A percentile compares a stretch with the other conserved stretches of the same genome.
phyloP scores from a whole-genome alignment of 2,888 invertebrate genomes.

The Trachelus tabidus region DNA sequence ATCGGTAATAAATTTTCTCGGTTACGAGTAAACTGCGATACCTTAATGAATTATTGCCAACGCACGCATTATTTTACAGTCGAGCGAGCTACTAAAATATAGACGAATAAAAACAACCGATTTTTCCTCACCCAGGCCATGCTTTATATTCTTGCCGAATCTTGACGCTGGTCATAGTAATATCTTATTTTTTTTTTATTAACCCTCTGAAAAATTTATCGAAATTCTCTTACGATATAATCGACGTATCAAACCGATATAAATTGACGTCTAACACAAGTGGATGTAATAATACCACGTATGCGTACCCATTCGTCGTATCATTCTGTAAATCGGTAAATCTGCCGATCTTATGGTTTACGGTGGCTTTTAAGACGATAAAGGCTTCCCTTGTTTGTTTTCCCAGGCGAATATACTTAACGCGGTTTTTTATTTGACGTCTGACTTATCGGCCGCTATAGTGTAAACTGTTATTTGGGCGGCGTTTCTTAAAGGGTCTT shows the following conservation, averaged over 20 bases:
- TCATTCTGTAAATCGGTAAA: background rate
- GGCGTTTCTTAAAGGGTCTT: slow-evolving; percentile 3
- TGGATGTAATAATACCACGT: background rate
- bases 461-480: slow-evolving; percentile 6
- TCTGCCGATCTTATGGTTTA: background rate
- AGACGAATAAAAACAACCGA: background rate
- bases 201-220: background rate
- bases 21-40: background rate
- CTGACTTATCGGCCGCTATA: background rate
- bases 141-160: background rate
- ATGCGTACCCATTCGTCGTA: background rate
- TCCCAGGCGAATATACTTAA: slow-evolving; percentile 2
- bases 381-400: background rate
- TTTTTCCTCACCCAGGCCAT: background rate
- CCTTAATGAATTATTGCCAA: background rate
- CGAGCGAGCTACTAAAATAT: background rate
- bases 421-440: slow-evolving; percentile 6
- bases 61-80: background rate
- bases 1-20: background rate
- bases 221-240: background rate
- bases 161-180: background rate
- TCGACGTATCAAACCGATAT: background rate
- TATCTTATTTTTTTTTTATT: background rate
- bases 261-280: background rate
- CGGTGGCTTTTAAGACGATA: background rate